These are phyloP conservation scores for Botia almorhae DNA, from an alignment of 2,797 vertebrate species.

Conservation along the genomic window DNA sequence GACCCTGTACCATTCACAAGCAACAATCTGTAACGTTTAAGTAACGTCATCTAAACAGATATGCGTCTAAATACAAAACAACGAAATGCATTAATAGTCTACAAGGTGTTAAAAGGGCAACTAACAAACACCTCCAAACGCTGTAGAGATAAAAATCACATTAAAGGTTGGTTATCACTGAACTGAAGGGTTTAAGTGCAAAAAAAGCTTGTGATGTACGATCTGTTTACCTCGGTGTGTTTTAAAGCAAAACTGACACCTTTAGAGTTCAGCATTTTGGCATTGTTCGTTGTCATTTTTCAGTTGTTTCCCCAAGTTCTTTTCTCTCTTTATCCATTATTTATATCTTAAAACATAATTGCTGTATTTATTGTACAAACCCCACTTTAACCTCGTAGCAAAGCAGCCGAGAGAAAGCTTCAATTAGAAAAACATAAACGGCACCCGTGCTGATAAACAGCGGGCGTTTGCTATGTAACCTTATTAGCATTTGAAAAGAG, in stretches of 20 bases:
- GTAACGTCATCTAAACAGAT: background rate
- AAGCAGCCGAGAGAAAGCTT: conserved; percentile 33
- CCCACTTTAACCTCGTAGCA: conserved; percentile 35
- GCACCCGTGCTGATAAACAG: conserved; percentile 26
- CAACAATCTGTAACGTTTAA: background rate
- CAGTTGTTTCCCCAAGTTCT: conserved; percentile 24
- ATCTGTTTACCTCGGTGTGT: conserved; percentile 4
- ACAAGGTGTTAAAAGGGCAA: background rate
- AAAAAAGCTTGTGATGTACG: conserved; percentile 2
- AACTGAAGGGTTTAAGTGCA: conserved; percentile 1
- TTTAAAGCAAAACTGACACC: background rate
- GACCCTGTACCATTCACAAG: background rate
- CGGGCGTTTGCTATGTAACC: conserved; percentile 8
- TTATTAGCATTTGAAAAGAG: conserved; percentile 53
- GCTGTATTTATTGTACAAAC: conserved; percentile 41
- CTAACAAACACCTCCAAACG: conserved; percentile 10
- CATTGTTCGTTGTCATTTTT: conserved; percentile 13
- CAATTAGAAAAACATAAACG: conserved; percentile 32
- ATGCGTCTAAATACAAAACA: background rate
- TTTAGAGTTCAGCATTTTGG: background rate
- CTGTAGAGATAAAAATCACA: background rate
- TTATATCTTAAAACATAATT: conserved; percentile 41
- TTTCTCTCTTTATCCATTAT: conserved; percentile 38
- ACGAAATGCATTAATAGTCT: background rate
- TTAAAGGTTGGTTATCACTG: background rate